Percentiles rank a stretch among this genome's conserved stretches.
phyloP scores from a whole-genome alignment of 2,113 vertebrate species.

The Oceanites oceanicus region DNA sequence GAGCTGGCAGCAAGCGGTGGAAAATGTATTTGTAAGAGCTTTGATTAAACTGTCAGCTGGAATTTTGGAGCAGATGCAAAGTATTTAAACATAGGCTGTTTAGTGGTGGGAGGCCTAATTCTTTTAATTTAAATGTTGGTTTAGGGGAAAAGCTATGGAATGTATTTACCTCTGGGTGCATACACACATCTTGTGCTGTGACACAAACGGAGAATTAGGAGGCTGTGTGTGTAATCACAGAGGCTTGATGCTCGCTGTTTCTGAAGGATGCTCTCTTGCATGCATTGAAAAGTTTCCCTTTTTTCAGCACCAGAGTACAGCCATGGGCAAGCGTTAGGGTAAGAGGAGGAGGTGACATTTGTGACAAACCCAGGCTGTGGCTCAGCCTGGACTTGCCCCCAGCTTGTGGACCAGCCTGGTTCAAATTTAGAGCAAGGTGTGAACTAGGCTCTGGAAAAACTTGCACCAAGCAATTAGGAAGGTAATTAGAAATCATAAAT shows the following conservation, averaged over 20 bases:
- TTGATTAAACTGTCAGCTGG: conserved; percentile 11
- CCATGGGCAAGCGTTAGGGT: accelerated
- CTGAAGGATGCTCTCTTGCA: background rate
- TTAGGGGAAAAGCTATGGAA: background rate
- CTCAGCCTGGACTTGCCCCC: background rate
- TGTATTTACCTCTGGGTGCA: background rate
- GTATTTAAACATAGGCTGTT: background rate
- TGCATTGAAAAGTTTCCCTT: background rate
- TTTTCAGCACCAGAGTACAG: background rate
- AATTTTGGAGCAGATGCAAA: background rate
- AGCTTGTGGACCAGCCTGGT: background rate
- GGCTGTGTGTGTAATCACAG: background rate
- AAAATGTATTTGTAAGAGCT: background rate
- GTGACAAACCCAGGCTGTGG: background rate
- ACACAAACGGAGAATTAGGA: background rate
- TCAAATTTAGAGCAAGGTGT: background rate
- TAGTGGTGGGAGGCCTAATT: background rate
- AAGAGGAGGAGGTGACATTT: background rate
- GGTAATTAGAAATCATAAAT: background rate
- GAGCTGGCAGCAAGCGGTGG: background rate
- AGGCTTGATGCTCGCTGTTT: background rate
- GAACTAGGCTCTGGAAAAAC: background rate
- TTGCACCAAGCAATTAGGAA: background rate
- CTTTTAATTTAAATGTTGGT: background rate
- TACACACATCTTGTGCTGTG: background rate